A percentile compares a stretch with the other conserved stretches of the same genome.
Conservation (phyloP, 2,113 vertebrate genomes). For the Apodemus speciosus region DNA sequence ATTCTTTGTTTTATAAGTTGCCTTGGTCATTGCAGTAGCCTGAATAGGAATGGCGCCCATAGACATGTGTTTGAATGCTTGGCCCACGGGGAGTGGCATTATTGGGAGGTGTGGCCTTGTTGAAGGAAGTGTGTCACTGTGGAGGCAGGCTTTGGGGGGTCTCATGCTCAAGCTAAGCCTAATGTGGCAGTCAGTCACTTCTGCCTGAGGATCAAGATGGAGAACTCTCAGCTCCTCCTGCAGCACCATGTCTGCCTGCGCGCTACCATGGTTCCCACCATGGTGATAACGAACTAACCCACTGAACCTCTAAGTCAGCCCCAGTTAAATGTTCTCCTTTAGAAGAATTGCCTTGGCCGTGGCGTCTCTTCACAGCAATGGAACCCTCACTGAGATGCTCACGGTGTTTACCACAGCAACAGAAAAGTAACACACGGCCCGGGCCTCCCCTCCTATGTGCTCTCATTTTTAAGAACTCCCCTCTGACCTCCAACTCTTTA, state of each 20-base stretch:
- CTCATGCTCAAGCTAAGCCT: not conserved
- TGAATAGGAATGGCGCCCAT: not conserved
- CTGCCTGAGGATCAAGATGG: not conserved
- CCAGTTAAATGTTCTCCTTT: not conserved
- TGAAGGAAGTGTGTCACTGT: not conserved
- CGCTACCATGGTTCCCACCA: not conserved
- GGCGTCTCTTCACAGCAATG: not conserved
- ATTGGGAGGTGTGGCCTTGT: not conserved
- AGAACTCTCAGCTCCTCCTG: not conserved
- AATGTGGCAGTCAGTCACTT: not conserved
- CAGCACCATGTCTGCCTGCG: not conserved
- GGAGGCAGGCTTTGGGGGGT: not conserved
- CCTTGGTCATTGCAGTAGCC: not conserved
- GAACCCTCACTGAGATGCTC: not conserved
- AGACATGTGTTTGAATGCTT: not conserved
- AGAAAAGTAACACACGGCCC: not conserved
- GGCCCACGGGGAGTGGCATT: not conserved
- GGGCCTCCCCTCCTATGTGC: not conserved
- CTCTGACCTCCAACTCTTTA: constrained; percentile 4
- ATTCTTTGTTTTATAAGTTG: not conserved
- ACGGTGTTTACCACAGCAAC: not conserved
- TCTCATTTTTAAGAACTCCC: not conserved
- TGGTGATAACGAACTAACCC: not conserved
- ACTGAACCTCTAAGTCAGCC: not conserved
- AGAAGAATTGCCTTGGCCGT: not conserved